phyloP scores from a whole-genome alignment of 2,888 invertebrate species.

The Vanessa cardui region DNA sequence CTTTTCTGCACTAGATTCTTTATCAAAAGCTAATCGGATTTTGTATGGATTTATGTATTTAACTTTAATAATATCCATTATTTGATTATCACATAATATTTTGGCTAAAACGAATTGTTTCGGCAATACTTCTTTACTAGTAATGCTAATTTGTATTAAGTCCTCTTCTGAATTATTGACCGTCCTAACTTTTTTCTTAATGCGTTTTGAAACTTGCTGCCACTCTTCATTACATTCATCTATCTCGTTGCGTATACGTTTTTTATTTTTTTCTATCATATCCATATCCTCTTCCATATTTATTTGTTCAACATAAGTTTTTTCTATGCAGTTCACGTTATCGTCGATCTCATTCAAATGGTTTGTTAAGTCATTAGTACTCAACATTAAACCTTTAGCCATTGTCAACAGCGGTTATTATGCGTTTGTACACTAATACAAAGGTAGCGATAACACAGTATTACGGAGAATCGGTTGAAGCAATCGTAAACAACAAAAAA shows the following conservation, averaged over 20 bases:
- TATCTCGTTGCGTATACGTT: neutral
- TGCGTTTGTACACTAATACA: neutral
- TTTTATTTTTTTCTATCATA: neutral
- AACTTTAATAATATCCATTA: too few species aligned
- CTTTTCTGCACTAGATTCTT: neutral
- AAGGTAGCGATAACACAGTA: neutral
- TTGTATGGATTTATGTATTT: too few species aligned
- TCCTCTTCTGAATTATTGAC: neutral
- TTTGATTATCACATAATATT: too few species aligned
- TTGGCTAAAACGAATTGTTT: too few species aligned
- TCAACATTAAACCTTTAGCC: neutral
- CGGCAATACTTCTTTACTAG: too few species aligned
- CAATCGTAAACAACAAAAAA: neutral
- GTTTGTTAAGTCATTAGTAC: conserved; percentile 1
- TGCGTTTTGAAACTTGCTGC: neutral
- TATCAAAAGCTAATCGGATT: neutral
- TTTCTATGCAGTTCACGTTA: neutral
- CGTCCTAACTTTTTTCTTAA: neutral
- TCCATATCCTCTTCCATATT: neutral
- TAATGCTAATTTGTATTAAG: too few species aligned
- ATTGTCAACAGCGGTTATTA: neutral
- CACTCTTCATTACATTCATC: neutral
- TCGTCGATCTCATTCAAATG: neutral
- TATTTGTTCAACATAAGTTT: neutral
- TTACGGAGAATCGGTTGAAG: conserved; percentile 2